A percentile compares a stretch with the other conserved stretches of the same genome.
Evolutionary conservation across 2,888 invertebrate species (phyloP).

Genomic region (Eupithecia subumbrata): DNA sequence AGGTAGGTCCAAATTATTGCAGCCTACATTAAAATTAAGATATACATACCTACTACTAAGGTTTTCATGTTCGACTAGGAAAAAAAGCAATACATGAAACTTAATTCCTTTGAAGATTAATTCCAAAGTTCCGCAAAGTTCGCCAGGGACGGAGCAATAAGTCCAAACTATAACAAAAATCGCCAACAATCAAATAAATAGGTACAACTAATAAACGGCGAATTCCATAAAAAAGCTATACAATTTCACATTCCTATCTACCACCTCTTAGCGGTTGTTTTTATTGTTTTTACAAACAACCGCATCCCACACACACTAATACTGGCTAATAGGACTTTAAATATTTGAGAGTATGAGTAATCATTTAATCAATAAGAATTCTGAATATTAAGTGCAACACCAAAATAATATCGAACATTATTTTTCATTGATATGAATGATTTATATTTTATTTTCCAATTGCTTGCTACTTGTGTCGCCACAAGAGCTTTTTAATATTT

Average conservation of each 20-base stretch:
- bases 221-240: conserved; percentile 64
- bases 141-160: conserved; percentile 15
- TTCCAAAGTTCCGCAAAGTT: neutral
- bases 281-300: neutral
- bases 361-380: conserved; percentile 3
- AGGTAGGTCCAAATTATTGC: neutral
- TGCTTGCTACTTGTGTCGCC: conserved; percentile 65
- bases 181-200: conserved; percentile 13
- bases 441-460: conserved; percentile 40
- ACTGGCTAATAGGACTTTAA: neutral
- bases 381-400: conserved; percentile 2
- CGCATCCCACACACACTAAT: neutral
- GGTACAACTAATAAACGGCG: conserved; percentile 46
- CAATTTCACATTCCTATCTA: conserved; percentile 41
- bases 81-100: neutral
- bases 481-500: conserved; percentile 55
- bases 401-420: conserved; percentile 9
- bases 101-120: neutral
- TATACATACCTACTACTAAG: neutral
- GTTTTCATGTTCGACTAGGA: neutral
- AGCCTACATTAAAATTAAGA: neutral
- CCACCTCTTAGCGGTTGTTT: conserved; percentile 9
- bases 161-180: conserved; percentile 18
- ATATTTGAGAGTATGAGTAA: neutral
- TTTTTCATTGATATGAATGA: conserved; percentile 43